Conservation (phyloP, 2,113 vertebrate genomes). For the Carassius carassius region DNA sequence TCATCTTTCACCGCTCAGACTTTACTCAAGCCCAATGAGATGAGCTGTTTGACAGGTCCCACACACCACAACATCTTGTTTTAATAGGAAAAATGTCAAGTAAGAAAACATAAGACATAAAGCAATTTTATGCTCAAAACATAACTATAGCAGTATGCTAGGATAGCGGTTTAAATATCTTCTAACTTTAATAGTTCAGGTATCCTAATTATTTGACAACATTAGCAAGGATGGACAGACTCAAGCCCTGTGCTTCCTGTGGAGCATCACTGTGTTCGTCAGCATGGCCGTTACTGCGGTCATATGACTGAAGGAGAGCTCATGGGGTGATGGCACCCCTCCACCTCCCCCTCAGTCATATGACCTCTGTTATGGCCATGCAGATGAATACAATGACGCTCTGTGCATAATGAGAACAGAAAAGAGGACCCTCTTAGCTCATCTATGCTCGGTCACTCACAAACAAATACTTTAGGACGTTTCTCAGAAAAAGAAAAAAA, state of each 20-base stretch:
- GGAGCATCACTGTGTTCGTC: slow-evolving; percentile 74
- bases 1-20: background rate
- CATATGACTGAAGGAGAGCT: slow-evolving; percentile 70
- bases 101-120: background rate
- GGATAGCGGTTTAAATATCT: background rate
- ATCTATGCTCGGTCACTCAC: slow-evolving; percentile 15
- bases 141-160: background rate
- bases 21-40: background rate
- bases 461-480: slow-evolving; percentile 29
- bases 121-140: background rate
- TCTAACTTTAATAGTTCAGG: background rate
- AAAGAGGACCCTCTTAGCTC: slow-evolving; percentile 59
- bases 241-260: slow-evolving; percentile 5
- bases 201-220: background rate
- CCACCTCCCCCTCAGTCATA: slow-evolving; percentile 68
- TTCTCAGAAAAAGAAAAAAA: slow-evolving; percentile 8
- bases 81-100: background rate
- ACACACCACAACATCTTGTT: slow-evolving; percentile 1
- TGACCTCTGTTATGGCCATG: slow-evolving; percentile 73
- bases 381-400: slow-evolving; percentile 74
- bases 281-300: slow-evolving; percentile 70
- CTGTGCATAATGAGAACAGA: slow-evolving; percentile 70
- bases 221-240: background rate
- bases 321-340: slow-evolving; percentile 33
- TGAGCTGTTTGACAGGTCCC: background rate